phyloP scores from a whole-genome alignment of 1,140 invertebrate species.

The Anthonomus grandis region DNA sequence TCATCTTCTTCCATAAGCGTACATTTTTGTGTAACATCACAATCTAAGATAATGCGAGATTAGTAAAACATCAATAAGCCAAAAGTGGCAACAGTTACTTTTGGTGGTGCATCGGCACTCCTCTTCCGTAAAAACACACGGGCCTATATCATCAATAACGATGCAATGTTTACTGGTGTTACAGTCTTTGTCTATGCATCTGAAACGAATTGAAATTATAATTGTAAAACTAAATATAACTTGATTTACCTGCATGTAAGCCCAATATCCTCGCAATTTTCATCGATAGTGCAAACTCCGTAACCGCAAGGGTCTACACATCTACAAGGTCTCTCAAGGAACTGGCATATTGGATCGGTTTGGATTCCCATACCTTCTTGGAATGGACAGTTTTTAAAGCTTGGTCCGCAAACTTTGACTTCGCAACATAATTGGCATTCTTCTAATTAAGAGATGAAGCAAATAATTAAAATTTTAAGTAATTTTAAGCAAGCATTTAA shows the following conservation, averaged over 20 bases:
- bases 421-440: slow-evolving; percentile 15
- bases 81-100: slow-evolving; percentile 2
- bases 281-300: neutral
- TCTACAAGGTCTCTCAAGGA: neutral
- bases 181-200: slow-evolving; percentile 15
- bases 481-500: too few species aligned
- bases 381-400: slow-evolving; percentile 16
- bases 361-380: neutral
- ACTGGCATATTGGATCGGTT: slow-evolving; percentile 15
- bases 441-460: slow-evolving; percentile 4
- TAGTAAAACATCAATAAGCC: neutral
- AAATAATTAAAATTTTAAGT: neutral
- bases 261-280: slow-evolving; percentile 2
- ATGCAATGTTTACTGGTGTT: slow-evolving; percentile 18
- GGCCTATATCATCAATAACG: slow-evolving; percentile 9
- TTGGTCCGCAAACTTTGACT: slow-evolving; percentile 16
- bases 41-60: neutral
- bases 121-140: neutral
- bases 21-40: neutral
- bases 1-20: neutral
- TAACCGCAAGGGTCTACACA: neutral
- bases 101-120: slow-evolving; percentile 13
- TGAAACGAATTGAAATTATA: slow-evolving; percentile 8
- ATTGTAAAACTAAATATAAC: neutral
- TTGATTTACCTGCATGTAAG: slow-evolving; percentile 14